phyloP scores from a whole-genome alignment of 2,113 vertebrate species.

The Phrynocephalus versicolor region DNA sequence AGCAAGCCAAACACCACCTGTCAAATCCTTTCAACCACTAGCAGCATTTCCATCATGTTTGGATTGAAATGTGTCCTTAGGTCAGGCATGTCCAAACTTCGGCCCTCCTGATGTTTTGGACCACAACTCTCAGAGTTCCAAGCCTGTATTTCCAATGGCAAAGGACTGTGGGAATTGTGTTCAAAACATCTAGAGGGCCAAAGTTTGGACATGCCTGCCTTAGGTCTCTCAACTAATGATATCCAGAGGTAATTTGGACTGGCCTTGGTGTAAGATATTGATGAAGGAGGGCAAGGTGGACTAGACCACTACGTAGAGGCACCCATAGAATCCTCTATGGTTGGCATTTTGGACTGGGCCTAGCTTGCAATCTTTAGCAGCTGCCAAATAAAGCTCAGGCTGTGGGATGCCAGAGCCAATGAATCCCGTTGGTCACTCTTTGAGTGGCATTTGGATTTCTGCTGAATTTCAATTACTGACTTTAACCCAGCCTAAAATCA shows the following conservation, averaged over 20 bases:
- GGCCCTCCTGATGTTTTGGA: too few species aligned
- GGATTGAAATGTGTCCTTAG: background rate
- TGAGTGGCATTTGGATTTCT: background rate
- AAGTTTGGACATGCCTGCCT: too few species aligned
- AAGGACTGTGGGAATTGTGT: too few species aligned
- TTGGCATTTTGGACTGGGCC: background rate
- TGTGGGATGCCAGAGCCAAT: background rate
- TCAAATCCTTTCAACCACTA: background rate
- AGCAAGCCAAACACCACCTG: background rate
- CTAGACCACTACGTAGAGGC: background rate
- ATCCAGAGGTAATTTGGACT: background rate
- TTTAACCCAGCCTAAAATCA: background rate
- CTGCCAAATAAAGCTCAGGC: background rate
- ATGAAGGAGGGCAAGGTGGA: background rate
- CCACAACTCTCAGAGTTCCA: too few species aligned
- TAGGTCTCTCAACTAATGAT: background rate
- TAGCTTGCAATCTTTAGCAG: background rate
- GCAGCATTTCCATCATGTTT: background rate
- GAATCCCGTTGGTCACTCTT: background rate
- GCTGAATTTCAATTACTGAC: background rate
- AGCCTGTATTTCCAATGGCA: too few species aligned
- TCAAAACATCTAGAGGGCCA: too few species aligned
- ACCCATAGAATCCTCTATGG: too few species aligned
- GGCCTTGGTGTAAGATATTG: background rate
- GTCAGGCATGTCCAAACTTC: too few species aligned